A percentile compares a stretch with the other conserved stretches of the same genome.
Conservation (phyloP, 2,888 invertebrate species). For the Noctua janthe region DNA sequence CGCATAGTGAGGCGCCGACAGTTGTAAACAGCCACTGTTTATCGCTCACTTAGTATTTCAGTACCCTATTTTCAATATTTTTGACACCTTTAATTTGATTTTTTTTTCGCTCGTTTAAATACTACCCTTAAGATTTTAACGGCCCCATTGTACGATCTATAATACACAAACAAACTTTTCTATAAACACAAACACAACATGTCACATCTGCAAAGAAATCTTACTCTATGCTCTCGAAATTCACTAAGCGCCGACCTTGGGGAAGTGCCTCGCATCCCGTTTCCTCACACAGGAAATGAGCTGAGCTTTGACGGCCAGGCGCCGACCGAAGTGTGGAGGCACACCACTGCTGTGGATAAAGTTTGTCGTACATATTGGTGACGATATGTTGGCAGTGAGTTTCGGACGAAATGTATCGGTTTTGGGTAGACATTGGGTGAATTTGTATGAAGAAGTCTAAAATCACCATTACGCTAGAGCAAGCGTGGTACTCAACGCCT, state of each 20-base stretch:
- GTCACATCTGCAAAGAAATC: conserved; percentile 29
- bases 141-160: too few relatives aligned
- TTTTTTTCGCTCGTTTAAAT: too few relatives aligned
- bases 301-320: conserved; percentile 71
- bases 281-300: conserved; percentile 79
- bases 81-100: too few relatives aligned
- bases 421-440: neutral
- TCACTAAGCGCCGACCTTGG: conserved; percentile 70
- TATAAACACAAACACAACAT: neutral
- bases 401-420: neutral
- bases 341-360: conserved; percentile 37
- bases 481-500: neutral
- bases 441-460: too few relatives aligned
- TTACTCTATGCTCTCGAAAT: conserved; percentile 63
- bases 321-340: conserved; percentile 48
- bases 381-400: neutral
- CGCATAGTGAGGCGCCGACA: too few relatives aligned
- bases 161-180: too few relatives aligned
- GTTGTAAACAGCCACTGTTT: too few relatives aligned
- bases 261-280: conserved; percentile 74
- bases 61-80: too few relatives aligned
- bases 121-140: too few relatives aligned
- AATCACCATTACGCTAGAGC: neutral
- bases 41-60: too few relatives aligned
- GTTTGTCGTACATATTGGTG: conserved; percentile 19